These are phyloP conservation scores for Pelusios castaneus DNA, from an alignment of 2,113 vertebrate genomes.

Conservation along the genomic window DNA sequence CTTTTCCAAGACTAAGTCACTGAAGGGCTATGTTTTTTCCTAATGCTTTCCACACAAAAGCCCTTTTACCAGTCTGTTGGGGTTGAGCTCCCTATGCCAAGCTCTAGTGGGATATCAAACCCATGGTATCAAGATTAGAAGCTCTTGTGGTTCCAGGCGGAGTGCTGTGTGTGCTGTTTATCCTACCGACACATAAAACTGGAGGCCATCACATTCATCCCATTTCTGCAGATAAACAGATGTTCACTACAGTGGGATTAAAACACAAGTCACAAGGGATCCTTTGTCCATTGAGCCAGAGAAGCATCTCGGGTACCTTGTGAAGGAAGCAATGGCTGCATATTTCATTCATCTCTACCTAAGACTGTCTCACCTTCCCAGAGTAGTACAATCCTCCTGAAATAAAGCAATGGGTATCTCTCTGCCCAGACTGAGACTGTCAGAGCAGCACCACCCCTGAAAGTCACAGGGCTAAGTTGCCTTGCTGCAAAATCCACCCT, in stretches of 20 bases:
- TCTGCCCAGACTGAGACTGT: background rate
- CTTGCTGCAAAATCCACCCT: conserved; percentile 1
- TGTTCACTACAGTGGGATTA: background rate
- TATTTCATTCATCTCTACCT: conserved; percentile 16
- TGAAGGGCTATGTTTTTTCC: background rate
- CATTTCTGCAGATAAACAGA: conserved; percentile 29
- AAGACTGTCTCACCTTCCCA: background rate
- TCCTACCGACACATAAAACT: background rate
- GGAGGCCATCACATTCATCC: background rate
- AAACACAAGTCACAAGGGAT: background rate
- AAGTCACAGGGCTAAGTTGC: background rate
- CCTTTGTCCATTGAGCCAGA: conserved; percentile 1
- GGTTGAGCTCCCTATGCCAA: background rate
- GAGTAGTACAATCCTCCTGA: background rate
- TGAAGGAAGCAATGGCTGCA: conserved; percentile 1
- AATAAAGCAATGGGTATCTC: background rate
- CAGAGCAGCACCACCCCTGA: background rate
- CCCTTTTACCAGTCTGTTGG: background rate
- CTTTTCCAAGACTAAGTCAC: conserved; percentile 4
- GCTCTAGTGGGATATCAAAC: background rate
- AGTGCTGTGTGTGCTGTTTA: background rate
- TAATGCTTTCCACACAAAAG: background rate
- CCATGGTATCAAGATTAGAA: background rate
- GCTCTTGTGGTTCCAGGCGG: background rate
- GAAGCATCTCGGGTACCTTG: background rate